Evolutionary conservation across 1,140 invertebrate genomes (phyloP).

Genomic region (Orussus abietinus): DNA sequence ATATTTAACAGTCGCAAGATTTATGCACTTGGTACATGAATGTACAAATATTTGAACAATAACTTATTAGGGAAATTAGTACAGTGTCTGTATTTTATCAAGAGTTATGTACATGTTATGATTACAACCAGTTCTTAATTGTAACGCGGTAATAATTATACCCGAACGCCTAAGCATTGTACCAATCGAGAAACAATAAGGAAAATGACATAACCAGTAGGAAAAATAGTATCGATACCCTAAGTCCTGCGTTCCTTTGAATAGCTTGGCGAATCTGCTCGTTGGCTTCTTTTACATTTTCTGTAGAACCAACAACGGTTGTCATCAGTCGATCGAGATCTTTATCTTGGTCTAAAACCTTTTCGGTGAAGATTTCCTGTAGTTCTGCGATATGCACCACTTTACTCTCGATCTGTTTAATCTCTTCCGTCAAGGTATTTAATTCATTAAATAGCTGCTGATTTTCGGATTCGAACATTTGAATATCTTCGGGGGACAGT

Average conservation of each 20-base stretch:
- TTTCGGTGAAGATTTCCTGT: conserved; percentile 96
- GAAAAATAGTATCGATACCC: conserved; percentile 94
- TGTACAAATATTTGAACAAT: no score
- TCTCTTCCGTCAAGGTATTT: conserved; percentile 70
- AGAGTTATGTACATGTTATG: no score
- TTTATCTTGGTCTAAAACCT: conserved; percentile 92
- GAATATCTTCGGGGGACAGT: conserved; percentile 80
- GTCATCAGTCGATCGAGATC: conserved; percentile 87
- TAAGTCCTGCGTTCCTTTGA: conserved; percentile 89
- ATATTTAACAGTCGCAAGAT: no score
- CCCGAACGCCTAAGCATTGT: conserved; percentile 96
- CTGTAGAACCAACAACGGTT: conserved; percentile 84
- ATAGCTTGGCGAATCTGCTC: conserved; percentile 95
- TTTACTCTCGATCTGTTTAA: conserved; percentile 86
- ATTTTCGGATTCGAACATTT: conserved; percentile 87
- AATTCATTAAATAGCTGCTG: conserved; percentile 79
- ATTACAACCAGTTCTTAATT: no score
- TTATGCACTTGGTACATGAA: no score
- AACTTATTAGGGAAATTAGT: no score
- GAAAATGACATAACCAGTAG: conserved; percentile 94
- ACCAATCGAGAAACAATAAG: conserved; percentile 96
- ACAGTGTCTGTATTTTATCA: no score
- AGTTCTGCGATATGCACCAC: conserved; percentile 93
- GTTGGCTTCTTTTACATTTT: conserved; percentile 95
- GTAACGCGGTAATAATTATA: no score